Evolutionary conservation across 2,888 invertebrate genomes (phyloP), one percentile per base, ranked within the genome.

Genomic region (Lasioglossum vierecki): DNA sequence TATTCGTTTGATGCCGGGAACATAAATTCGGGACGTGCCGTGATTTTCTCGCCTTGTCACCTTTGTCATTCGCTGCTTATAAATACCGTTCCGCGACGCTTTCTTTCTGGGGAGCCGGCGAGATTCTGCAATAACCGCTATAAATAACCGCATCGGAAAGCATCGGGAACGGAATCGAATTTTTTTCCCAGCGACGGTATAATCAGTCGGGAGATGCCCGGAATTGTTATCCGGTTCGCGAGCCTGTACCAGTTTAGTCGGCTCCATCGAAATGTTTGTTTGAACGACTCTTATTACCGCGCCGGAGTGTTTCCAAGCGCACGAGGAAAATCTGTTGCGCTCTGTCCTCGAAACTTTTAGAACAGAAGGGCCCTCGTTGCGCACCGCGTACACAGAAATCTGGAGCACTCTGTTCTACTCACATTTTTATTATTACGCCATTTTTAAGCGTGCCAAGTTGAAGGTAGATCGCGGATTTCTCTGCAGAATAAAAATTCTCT

Each of bases 21-120:
- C 93, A 94, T 94, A 94, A 94, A 94, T 94, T 92, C 91, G 90
- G 87, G 75, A 90, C 92, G 92, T 91, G 81, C 82, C 71, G 90
- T 91, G 91, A 92, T 94, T 94, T 93, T 93, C 94, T 93, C 93
- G 94, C 91, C 94, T 93, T 93, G 94, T 93, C 94, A 93, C 91
- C 93, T 92, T 92, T 93, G 93, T 94, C 94, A 94, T 94, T 94
- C 93, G 93, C 93, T 93, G 93, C 93, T 93, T 93, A 93, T 94
- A 94, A 94, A 94, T 94, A 94, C 91, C 91, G 89, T 91, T 88
- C 88, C 82, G 82, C 82, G 77, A 79, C 66, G 87, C 87, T 86
- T 46, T 72, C 72, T 68, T 68, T 68, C 35, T 4, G 4, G 4
- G 68, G 22, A 18, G 35, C 8, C 63, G 8, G 0, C 18, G 66